phyloP scores from a whole-genome alignment of 1,140 invertebrate genomes.

The Drosophila kohkoa region DNA sequence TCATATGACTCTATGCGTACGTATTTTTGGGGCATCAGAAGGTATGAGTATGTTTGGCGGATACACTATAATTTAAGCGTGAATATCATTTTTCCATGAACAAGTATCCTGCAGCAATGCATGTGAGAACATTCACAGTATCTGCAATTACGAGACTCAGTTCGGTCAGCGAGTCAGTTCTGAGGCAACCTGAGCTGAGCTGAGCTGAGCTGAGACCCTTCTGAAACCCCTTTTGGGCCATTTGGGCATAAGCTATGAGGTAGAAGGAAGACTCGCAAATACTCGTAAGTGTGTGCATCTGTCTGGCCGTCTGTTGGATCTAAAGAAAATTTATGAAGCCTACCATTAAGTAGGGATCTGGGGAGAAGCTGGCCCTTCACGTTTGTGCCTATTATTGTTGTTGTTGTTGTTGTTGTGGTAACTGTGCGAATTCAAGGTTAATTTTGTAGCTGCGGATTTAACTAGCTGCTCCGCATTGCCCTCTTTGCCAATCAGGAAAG shows the following conservation, averaged over 20 bases:
- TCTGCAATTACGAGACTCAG: conserved; percentile 72
- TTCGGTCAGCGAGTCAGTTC: conserved; percentile 3
- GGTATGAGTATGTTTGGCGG: conserved; percentile 37
- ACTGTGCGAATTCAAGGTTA: conserved; percentile 79
- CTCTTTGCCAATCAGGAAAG: too few relatives aligned
- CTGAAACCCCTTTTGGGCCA: conserved; percentile 13
- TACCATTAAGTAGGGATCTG: conserved; percentile 76
- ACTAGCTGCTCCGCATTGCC: conserved; percentile 67
- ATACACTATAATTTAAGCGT: conserved; percentile 83
- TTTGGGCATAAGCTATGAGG: conserved; percentile 9
- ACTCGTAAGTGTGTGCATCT: background rate
- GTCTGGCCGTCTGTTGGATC: conserved; percentile 47
- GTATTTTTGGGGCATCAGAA: conserved; percentile 37
- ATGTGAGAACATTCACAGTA: conserved; percentile 83
- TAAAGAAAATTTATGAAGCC: conserved; percentile 83
- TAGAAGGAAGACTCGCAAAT: background rate
- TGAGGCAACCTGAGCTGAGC: background rate
- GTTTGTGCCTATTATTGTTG: conserved; percentile 19
- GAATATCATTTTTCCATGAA: conserved; percentile 84
- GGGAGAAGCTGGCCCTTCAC: conserved; percentile 40
- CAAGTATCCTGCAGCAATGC: conserved; percentile 80
- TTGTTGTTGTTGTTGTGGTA: conserved; percentile 19
- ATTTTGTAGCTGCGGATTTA: conserved; percentile 71
- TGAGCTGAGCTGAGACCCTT: conserved; percentile 4
- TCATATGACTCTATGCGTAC: conserved; percentile 1